Base-by-base conservation (phyloP, 2,113 vertebrate species). In the Rhinogobius similis region DNA sequence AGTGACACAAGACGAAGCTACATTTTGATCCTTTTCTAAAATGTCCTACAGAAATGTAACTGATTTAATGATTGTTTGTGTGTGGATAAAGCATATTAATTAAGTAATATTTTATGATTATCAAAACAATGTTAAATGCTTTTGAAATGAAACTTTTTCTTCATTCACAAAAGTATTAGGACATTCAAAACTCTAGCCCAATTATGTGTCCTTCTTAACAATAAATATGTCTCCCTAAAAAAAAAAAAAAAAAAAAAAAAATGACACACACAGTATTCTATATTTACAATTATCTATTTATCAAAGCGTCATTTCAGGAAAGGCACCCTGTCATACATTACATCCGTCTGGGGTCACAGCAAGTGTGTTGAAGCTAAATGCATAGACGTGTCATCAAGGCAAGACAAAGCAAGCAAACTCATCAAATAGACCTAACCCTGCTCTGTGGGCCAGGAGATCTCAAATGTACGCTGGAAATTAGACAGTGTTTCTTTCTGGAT, bases 311-410 rank as follows among this genome's bases (percentile, higher is more conserved):
- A 24, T 18, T 59, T 82, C 72, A 76, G 77, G 68, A 89, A 84
- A 89, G 87, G 87, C 88, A 91, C 84, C 79, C 78, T 78, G 58
- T 74, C 70, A 36, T 82, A 76, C 58, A 50, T 74, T 62, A 70
- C 23, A 69, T 79, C 75, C 77, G 62, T 75, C 70, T 56, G 44
- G 67, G 74, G 72, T 79, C 56, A 74, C 76, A 62, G 58, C 29
- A 68, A 46, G 62, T 44, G 52, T 59, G 27, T 77, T 70, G 67
- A 72, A 72, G 36, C 56, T 75, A 83, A 86, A 87, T 86, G 87
- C 83, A 87, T 83, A 86, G 86, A 79, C 14, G 59, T 10, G 48
- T 66, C 68, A 3, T 74, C 38, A n/a, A 56, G 67, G 68, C 71
- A 76, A 86, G 68, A 73, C 39, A 75, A 82, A 85, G 71, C 62